These are phyloP conservation scores for Galaxias olidus DNA, from an alignment of 2,797 vertebrate genomes.

Conservation along the genomic window DNA sequence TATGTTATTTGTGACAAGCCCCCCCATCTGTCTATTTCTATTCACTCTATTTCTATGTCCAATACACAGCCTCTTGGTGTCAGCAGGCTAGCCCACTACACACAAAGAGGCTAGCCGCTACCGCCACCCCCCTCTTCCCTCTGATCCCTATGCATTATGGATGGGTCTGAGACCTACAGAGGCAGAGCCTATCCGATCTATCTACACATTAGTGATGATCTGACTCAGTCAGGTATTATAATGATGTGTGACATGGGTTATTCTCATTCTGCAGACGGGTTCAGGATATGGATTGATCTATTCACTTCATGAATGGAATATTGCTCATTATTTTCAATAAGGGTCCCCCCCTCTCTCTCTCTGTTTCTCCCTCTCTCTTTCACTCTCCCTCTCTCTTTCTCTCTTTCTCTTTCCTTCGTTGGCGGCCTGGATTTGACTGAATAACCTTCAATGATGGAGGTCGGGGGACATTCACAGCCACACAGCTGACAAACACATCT, in stretches of 20 bases:
- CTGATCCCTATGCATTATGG: constrained; percentile 57
- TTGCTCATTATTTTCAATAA: constrained; percentile 61
- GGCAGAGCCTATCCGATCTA: constrained; percentile 14
- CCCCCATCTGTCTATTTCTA: no score
- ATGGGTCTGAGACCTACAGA: constrained; percentile 30
- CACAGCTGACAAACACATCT: constrained; percentile 34
- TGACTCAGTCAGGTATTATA: constrained; percentile 29
- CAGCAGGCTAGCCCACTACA: constrained; percentile 26
- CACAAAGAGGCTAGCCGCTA: not conserved
- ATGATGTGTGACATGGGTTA: constrained; percentile 49
- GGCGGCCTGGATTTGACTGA: constrained; percentile 56
- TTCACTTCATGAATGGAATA: constrained; percentile 44
- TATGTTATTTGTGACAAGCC: no score
- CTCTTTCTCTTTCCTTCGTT: constrained; percentile 40
- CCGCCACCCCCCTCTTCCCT: constrained; percentile 23
- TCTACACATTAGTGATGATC: constrained; percentile 50
- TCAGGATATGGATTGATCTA: constrained; percentile 34
- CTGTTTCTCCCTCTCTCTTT: no score
- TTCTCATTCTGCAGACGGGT: constrained; percentile 40
- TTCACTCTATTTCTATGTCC: constrained; percentile 2
- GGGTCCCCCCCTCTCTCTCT: constrained; percentile 11
- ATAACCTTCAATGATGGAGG: constrained; percentile 39
- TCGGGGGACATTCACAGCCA: not conserved
- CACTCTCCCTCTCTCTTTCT: no score
- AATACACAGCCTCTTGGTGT: constrained; percentile 11